Percentiles rank a stretch among this genome's conserved stretches.
phyloP scores from a whole-genome alignment of 2,113 vertebrate species.

The Uria aalge region DNA sequence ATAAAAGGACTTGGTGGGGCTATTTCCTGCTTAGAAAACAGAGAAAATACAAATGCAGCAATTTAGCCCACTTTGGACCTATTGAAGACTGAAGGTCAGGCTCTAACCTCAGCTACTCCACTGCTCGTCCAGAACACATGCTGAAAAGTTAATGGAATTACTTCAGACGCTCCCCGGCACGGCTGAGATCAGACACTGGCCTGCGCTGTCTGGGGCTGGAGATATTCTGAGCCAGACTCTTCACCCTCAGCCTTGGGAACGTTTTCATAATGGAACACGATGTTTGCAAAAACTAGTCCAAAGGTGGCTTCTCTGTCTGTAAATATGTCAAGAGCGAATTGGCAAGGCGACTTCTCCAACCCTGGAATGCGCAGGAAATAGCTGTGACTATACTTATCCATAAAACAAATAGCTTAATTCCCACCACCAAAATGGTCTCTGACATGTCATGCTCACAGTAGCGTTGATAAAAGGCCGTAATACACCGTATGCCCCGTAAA shows the following conservation, averaged over 20 bases:
- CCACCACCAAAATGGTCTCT: not conserved
- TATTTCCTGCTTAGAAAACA: conserved; percentile 35
- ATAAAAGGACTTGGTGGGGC: not conserved
- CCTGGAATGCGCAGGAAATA: conserved; percentile 71
- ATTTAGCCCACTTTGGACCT: not conserved
- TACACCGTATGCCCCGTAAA: not conserved
- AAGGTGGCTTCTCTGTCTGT: conserved; percentile 49
- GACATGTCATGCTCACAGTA: not conserved
- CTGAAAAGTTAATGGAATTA: not conserved
- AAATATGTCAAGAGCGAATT: conserved; percentile 59
- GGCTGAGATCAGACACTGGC: conserved; percentile 40
- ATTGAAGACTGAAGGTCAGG: not conserved
- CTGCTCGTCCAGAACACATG: not conserved
- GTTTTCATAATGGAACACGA: not conserved
- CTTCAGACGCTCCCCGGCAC: not conserved
- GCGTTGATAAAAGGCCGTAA: not conserved
- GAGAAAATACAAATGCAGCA: conserved; percentile 5
- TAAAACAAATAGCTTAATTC: conserved; percentile 49
- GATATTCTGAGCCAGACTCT: conserved; percentile 37
- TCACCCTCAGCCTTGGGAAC: conserved; percentile 33
- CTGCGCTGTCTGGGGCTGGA: not conserved
- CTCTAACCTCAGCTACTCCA: conserved; percentile 7
- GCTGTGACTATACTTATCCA: conserved; percentile 48
- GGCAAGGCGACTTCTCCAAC: not conserved
- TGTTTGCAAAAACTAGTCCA: conserved; percentile 48